Evolutionary conservation across 2,113 vertebrate genomes (phyloP).

Genomic region (Nipponia nippon): DNA sequence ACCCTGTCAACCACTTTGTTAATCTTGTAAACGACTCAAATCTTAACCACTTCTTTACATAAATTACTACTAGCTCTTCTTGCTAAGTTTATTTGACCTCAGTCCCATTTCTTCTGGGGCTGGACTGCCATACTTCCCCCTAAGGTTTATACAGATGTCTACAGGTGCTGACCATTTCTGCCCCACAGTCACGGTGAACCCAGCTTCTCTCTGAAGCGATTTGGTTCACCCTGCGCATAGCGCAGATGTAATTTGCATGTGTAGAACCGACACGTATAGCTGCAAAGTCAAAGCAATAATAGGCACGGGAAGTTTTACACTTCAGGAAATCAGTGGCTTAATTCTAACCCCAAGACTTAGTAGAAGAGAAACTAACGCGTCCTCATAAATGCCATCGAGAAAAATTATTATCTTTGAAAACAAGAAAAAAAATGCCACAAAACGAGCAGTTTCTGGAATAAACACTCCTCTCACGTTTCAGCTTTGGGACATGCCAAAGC

Average conservation of each 20-base stretch:
- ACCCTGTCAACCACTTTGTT: background rate
- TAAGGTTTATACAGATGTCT: background rate
- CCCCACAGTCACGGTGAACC: background rate
- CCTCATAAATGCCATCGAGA: background rate
- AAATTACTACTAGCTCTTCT: background rate
- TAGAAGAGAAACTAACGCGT: background rate
- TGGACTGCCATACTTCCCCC: background rate
- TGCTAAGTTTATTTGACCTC: background rate
- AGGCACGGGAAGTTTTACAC: background rate
- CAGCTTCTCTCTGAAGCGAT: background rate
- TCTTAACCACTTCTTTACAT: background rate
- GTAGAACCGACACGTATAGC: fast-evolving
- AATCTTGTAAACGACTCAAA: background rate
- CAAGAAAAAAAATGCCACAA: background rate
- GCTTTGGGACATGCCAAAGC: background rate
- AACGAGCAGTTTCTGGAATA: background rate
- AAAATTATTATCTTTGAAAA: background rate
- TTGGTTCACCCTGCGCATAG: background rate
- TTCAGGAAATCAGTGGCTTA: background rate
- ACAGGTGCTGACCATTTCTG: background rate
- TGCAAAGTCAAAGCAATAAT: background rate
- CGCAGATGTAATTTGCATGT: fast-evolving
- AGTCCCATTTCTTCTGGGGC: background rate
- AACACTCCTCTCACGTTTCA: background rate
- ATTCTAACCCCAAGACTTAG: background rate